Evolutionary conservation across 2,113 vertebrate genomes (phyloP).

Genomic region (Oncorhynchus tshawytscha): DNA sequence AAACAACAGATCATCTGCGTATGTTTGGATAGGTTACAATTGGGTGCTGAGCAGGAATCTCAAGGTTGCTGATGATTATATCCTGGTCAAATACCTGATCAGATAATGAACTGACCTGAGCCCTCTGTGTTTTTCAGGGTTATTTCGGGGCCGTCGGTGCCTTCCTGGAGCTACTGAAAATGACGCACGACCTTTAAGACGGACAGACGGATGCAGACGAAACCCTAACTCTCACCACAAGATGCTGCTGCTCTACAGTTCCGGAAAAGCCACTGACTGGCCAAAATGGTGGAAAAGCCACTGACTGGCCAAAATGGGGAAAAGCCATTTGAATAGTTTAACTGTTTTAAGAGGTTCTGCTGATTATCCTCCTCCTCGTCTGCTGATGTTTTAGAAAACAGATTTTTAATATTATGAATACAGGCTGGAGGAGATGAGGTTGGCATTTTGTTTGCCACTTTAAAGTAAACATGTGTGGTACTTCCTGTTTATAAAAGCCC

Average conservation of each 20-base stretch:
- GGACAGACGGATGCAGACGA: background rate
- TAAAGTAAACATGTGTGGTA: slow-evolving; percentile 18
- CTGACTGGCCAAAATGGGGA: too few species aligned
- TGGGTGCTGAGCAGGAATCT: too few species aligned
- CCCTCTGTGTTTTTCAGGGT: slow-evolving; percentile 61
- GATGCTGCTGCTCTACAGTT: slow-evolving; percentile 37
- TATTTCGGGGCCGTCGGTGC: slow-evolving; percentile 88
- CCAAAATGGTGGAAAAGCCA: too few species aligned
- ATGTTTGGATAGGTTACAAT: too few species aligned
- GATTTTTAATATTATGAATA: slow-evolving; percentile 8
- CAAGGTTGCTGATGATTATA: too few species aligned
- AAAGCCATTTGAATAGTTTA: slow-evolving; percentile 15
- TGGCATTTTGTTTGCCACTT: slow-evolving; percentile 25
- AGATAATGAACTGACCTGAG: too few species aligned
- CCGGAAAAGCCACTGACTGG: background rate
- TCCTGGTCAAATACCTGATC: too few species aligned
- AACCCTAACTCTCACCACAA: slow-evolving; percentile 15
- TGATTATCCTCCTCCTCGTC: slow-evolving; percentile 7
- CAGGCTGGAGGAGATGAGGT: slow-evolving; percentile 9
- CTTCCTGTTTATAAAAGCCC: slow-evolving; percentile 19
- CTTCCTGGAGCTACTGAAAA: slow-evolving; percentile 80
- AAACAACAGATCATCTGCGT: too few species aligned
- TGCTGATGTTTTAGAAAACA: slow-evolving; percentile 24
- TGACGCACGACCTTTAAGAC: slow-evolving; percentile 53
- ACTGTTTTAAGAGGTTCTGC: slow-evolving; percentile 15